Conservation (phyloP, 1,140 invertebrate species). For the Teleogryllus occipitalis region DNA sequence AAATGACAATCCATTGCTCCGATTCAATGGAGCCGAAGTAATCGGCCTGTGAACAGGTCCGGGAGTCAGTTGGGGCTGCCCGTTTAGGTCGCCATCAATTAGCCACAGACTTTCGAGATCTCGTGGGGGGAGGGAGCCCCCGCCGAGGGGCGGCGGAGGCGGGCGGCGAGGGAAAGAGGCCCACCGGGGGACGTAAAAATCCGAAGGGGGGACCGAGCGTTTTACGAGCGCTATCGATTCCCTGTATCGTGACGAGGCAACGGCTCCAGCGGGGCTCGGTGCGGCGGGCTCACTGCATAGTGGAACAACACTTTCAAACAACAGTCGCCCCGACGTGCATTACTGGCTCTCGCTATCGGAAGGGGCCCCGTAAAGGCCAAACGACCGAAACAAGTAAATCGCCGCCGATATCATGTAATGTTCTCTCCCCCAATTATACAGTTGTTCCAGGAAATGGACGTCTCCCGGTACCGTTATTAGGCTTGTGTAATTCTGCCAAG, state of each 20-base stretch:
- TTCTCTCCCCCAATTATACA: neutral
- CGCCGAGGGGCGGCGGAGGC: neutral
- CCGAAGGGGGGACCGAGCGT: neutral
- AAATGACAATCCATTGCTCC: constrained; percentile 4
- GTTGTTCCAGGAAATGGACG: neutral
- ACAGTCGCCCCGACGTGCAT: neutral
- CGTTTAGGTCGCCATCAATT: neutral
- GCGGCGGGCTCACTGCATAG: neutral
- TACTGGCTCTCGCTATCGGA: neutral
- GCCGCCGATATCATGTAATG: neutral
- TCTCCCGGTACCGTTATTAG: neutral
- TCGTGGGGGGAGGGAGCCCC: neutral
- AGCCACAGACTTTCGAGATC: neutral
- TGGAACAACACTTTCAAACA: neutral
- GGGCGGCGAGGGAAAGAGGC: neutral
- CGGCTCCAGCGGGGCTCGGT: no score
- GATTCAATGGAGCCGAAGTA: neutral
- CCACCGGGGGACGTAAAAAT: neutral
- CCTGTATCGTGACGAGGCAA: neutral
- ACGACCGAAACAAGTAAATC: neutral
- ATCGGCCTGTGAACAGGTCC: neutral
- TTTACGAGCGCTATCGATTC: neutral
- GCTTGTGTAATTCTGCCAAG: neutral
- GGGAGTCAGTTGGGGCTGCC: neutral
- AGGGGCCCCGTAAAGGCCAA: neutral